Percentiles rank a stretch among this genome's conserved stretches.
phyloP scores from a whole-genome alignment of 1,140 invertebrate species.

The Drosophila serrata region DNA sequence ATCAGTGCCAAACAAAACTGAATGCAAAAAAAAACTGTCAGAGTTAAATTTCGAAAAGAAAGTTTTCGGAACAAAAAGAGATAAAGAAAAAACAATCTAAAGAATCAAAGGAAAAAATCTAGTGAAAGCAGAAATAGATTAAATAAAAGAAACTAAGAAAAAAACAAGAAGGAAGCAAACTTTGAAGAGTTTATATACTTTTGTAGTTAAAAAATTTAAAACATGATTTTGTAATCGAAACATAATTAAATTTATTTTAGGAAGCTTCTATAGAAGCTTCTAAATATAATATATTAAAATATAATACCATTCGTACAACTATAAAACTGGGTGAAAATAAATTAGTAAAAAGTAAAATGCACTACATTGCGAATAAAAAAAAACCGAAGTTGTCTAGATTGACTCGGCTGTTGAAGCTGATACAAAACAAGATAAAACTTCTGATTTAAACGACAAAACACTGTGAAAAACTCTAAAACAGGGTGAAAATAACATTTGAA shows the following conservation, averaged over 20 bases:
- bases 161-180: not conserved
- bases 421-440: not conserved
- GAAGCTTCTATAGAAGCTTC: no score
- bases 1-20: constrained; percentile 24
- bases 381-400: no score
- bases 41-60: constrained; percentile 42
- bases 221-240: not conserved
- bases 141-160: not conserved
- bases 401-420: not conserved
- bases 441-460: not conserved
- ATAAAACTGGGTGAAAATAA: no score
- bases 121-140: constrained; percentile 1
- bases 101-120: constrained; percentile 1
- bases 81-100: not conserved
- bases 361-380: no score
- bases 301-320: no score
- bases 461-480: not conserved
- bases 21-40: constrained; percentile 29
- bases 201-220: not conserved
- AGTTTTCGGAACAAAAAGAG: constrained; percentile 19
- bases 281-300: no score
- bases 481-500: not conserved
- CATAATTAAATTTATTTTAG: not conserved
- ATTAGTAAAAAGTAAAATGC: no score
- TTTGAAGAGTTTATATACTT: not conserved